Evolutionary conservation across 2,113 vertebrate genomes (phyloP).

Genomic region (Leucoraja erinaceus): DNA sequence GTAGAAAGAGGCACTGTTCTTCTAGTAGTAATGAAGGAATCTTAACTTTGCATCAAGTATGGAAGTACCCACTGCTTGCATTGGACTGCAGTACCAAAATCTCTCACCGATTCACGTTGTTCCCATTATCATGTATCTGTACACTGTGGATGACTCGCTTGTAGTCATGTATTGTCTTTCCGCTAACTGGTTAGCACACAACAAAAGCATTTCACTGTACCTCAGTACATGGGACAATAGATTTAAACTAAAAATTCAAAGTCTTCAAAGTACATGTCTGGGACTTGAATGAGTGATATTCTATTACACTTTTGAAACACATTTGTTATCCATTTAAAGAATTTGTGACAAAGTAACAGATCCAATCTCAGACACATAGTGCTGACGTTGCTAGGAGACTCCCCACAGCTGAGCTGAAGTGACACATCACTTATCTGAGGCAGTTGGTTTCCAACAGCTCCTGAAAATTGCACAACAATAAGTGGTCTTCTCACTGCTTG

Average conservation of each 20-base stretch:
- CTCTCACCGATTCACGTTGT: background rate
- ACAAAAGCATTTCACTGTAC: too few species aligned
- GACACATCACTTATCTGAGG: slow-evolving; percentile 2
- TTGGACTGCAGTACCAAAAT: background rate
- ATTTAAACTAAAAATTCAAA: background rate
- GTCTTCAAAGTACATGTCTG: background rate
- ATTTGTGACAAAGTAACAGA: background rate
- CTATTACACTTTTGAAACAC: background rate
- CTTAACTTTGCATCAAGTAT: background rate
- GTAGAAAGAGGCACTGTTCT: too few species aligned
- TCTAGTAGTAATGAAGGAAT: background rate
- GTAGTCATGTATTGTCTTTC: too few species aligned
- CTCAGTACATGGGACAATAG: too few species aligned
- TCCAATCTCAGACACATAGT: background rate
- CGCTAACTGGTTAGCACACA: too few species aligned
- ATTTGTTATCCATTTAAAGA: background rate
- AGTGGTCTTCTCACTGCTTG: background rate
- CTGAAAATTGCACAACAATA: background rate
- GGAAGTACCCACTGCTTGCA: background rate
- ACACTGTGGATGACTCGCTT: too few species aligned
- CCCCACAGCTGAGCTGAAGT: background rate
- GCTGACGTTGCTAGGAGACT: background rate
- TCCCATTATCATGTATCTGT: too few species aligned
- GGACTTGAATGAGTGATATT: too few species aligned
- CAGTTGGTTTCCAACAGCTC: background rate